Percentiles rank a stretch among this genome's conserved stretches.
These are phyloP conservation scores for Prolemur simus DNA, from an alignment of 2,113 vertebrate genomes.

Conservation along the genomic window DNA sequence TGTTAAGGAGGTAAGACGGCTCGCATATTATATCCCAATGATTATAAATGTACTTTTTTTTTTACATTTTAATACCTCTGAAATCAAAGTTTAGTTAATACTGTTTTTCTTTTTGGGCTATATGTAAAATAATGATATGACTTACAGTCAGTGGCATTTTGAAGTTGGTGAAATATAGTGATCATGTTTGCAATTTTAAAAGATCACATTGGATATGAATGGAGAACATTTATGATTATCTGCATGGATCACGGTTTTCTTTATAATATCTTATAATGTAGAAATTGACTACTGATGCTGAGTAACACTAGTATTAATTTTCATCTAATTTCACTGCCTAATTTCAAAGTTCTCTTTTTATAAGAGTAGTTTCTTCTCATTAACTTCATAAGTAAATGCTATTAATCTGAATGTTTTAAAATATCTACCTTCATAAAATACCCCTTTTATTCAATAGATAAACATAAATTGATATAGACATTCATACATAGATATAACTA, in stretches of 20 bases:
- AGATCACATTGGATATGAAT: neutral
- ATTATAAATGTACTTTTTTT: neutral
- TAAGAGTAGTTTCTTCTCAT: neutral
- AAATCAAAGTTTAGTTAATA: neutral
- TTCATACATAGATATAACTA: neutral
- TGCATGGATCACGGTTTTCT: neutral
- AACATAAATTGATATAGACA: neutral
- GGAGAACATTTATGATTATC: neutral
- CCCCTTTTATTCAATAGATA: neutral
- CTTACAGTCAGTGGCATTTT: neutral
- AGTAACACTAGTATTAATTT: neutral
- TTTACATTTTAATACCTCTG: neutral
- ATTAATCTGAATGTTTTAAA: neutral
- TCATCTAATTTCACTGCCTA: neutral
- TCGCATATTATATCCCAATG: neutral
- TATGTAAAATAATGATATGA: neutral
- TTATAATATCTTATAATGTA: neutral
- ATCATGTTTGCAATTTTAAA: neutral
- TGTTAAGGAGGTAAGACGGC: neutral
- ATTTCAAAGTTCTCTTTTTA: constrained; percentile 1
- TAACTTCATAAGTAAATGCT: neutral
- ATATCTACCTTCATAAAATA: neutral
- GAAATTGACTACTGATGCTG: neutral
- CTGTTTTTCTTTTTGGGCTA: constrained; percentile 33
- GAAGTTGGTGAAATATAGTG: neutral